Base-by-base conservation (phyloP, 2,113 vertebrate species). In the Scytalopus superciliaris region DNA sequence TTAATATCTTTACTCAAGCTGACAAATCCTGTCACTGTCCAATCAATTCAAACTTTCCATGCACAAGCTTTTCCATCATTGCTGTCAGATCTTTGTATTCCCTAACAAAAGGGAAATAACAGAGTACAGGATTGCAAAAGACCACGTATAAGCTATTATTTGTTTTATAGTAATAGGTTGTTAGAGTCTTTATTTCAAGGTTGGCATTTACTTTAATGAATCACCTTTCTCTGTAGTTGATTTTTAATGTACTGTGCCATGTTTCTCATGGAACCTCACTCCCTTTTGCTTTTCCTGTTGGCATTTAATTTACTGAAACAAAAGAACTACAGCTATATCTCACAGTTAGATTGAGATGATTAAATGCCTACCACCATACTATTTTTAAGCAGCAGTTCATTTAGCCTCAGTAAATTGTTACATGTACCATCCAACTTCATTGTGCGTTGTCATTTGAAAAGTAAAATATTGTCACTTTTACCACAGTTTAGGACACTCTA, bases 331-430 rank as follows among this genome's bases (percentile, higher is more conserved):
- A 50, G 17, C 72, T 63, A 4, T 60, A 60, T 56, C 76, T 91
- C 8, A 35, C 57, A 74, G 14, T 59, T 60, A 77, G 63, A 45
- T 35, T 25, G 49, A 37, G 66, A 87, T 63, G 86, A 94, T 68
- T 82, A 84, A 93, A 93, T 62, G 60, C 53, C 86, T 42, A 59
- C 39, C 50, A 66, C 27, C 60, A 53, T 8, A 60, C 83, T 90
- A 82, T 82, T 89, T 91, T 92, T 89, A 90, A 87, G 75, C 63
- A 90, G 53, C 68, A 39, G 39, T 90, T 96, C 88, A 92, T 96
- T 92, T 84, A 66, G 45, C 53, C 55, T 44, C 56, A 37, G 55
- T 52, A 66, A 93, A 85, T 63, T 45, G 49, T 69, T 72, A 37
- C 72, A 75, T 1, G 21, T 40, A 66, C 80, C 85, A 96, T 82